A percentile compares a stretch with the other conserved stretches of the same genome.
Conservation (phyloP, 2,113 vertebrate genomes). For the Cebus imitator region DNA sequence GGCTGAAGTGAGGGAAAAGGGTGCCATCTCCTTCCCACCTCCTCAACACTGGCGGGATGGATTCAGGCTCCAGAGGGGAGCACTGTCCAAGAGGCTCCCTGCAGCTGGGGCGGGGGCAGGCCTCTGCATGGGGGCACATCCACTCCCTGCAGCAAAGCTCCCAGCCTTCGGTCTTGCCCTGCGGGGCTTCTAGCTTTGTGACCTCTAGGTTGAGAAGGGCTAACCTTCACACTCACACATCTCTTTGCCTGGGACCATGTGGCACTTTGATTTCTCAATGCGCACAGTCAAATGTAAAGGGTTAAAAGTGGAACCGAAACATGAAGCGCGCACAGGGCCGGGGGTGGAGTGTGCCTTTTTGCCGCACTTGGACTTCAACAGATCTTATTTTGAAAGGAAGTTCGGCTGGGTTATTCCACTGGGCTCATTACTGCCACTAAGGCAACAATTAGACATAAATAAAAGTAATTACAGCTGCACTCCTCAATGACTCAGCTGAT, state of each 20-base stretch:
- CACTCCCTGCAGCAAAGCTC: no score
- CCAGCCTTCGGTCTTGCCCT: background rate
- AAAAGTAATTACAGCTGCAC: conserved; percentile 69
- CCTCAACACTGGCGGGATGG: background rate
- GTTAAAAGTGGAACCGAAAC: conserved; percentile 25
- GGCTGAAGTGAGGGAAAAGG: background rate
- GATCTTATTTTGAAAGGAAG: conserved; percentile 65
- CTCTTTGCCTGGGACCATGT: background rate
- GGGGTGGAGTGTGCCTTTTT: background rate
- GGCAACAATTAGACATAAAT: conserved; percentile 71
- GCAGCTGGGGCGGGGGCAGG: background rate
- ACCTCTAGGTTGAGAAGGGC: background rate
- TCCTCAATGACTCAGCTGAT: conserved; percentile 74
- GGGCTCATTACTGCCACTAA: conserved; percentile 67
- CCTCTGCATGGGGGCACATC: no score
- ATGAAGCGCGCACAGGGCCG: background rate
- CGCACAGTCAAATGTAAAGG: background rate
- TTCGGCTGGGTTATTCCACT: conserved; percentile 52
- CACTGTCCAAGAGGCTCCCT: background rate
- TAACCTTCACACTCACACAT: background rate
- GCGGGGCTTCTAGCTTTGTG: background rate
- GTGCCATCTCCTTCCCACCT: background rate
- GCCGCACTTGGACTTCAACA: background rate
- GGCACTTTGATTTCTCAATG: background rate
- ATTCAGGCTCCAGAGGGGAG: background rate